Base-by-base conservation (phyloP, 2,888 invertebrate species). In the Amphipyra berbera region DNA sequence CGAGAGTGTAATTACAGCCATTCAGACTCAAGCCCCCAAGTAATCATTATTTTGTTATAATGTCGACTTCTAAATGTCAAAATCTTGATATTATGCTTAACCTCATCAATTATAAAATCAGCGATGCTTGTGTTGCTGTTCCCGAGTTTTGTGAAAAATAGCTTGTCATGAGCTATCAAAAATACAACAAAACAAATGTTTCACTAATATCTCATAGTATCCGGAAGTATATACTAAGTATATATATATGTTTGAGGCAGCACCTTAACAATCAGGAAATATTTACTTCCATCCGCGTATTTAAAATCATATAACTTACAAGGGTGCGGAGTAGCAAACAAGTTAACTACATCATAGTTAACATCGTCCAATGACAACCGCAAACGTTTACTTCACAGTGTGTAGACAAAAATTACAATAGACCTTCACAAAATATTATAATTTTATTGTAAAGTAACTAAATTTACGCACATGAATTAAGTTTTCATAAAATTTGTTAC, bases 371-470 rank as follows among this genome's bases (percentile, higher is more conserved):
- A 54, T 46, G 33, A 21, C 48, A n/a, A 41, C 8, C 14, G 30
- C 6, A 21, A 49, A 15, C 49, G 41, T 37, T 70, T 37, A 9
- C 38, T 56, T 40, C 21, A 40, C 14, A 38, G 27, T 42, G 12
- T 10, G 10, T 4, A 48, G 33, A n/a, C 33, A 33, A 13, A 12
- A 7, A 27, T 10, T 52, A 14, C 27, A 46, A 27, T 46, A 35
- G 38, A 52, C 55, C 41, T 70, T 63, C 47, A 40, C 40, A 13
- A 53, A 53, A 53, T 53, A 42, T 68, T 71, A n/a, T 57, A 49
- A 64, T 71, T 40, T 38, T 35, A 64, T 49, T 57, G 6, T 15
- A 57, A 53, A 21, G 15, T 57, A 65, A 27, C 14, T 30, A 42
- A 40, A 42, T 47, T 37, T 40, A 53, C 13, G 27, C 46, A 48